Conservation (phyloP, 2,797 vertebrate genomes). For the Clarias platycephalus region DNA sequence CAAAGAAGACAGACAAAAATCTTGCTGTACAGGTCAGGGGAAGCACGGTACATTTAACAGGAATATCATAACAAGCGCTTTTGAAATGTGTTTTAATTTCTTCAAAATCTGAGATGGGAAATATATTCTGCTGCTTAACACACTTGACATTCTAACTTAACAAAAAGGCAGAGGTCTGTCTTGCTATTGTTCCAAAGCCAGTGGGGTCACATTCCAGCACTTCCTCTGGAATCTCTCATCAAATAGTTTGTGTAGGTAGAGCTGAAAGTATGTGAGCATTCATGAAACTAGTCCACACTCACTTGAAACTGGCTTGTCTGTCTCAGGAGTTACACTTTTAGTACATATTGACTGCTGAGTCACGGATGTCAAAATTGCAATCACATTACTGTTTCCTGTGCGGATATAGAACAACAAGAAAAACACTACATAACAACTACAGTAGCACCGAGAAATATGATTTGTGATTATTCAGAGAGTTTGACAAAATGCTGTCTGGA, state of each 20-base stretch:
- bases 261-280: slow-evolving; percentile 29
- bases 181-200: slow-evolving; percentile 69
- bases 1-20: slow-evolving; percentile 16
- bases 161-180: slow-evolving; percentile 25
- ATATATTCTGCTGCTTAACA: not conserved
- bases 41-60: not conserved
- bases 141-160: not conserved
- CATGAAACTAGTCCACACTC: slow-evolving; percentile 19
- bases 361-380: not conserved
- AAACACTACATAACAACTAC: not conserved
- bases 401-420: not conserved
- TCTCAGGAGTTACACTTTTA: slow-evolving; percentile 22
- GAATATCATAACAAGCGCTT: not conserved
- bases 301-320: slow-evolving; percentile 11
- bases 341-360: not conserved
- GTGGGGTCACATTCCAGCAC: slow-evolving; percentile 72
- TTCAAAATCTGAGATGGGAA: not conserved
- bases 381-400: not conserved
- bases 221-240: slow-evolving; percentile 51
- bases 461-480: not conserved
- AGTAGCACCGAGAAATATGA: not conserved
- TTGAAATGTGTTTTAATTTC: not conserved
- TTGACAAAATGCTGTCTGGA: not conserved
- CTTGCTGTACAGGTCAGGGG: not conserved
- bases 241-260: slow-evolving; percentile 29